Evolutionary conservation across 2,888 invertebrate genomes (phyloP).

Genomic region (Tryphoninae sp.): DNA sequence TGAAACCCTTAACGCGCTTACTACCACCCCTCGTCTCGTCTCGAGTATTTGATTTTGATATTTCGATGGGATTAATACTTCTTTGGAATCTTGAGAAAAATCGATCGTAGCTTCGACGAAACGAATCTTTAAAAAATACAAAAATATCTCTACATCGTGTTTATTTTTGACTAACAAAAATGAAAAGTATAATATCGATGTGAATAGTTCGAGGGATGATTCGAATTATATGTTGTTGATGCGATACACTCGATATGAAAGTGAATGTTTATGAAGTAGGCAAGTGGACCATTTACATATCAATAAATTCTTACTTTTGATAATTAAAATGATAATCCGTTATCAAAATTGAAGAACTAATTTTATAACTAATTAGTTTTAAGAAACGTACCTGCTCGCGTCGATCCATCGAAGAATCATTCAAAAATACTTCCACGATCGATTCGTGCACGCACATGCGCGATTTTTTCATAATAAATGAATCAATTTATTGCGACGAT

Average conservation of each 20-base stretch:
- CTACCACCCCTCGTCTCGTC: background rate
- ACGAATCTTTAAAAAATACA: background rate
- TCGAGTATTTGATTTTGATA: conserved; percentile 24
- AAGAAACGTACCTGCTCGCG: too few species aligned
- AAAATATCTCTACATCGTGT: background rate
- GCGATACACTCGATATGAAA: too few species aligned
- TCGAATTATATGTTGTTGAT: too few species aligned
- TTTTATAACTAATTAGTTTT: background rate
- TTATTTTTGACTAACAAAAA: too few species aligned
- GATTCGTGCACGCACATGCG: background rate
- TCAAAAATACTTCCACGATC: background rate
- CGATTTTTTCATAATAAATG: background rate
- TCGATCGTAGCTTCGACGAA: background rate
- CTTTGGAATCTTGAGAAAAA: too few species aligned
- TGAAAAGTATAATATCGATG: too few species aligned
- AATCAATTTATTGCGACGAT: background rate
- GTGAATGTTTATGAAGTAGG: too few species aligned
- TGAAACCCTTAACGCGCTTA: background rate
- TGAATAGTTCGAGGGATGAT: too few species aligned
- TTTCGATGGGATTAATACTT: background rate
- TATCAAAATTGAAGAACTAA: background rate
- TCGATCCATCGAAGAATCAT: too few species aligned
- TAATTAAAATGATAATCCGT: background rate
- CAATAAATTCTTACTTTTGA: background rate
- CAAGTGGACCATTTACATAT: background rate